Base-by-base conservation (phyloP, 1,140 invertebrate species). In the Physella acuta region DNA sequence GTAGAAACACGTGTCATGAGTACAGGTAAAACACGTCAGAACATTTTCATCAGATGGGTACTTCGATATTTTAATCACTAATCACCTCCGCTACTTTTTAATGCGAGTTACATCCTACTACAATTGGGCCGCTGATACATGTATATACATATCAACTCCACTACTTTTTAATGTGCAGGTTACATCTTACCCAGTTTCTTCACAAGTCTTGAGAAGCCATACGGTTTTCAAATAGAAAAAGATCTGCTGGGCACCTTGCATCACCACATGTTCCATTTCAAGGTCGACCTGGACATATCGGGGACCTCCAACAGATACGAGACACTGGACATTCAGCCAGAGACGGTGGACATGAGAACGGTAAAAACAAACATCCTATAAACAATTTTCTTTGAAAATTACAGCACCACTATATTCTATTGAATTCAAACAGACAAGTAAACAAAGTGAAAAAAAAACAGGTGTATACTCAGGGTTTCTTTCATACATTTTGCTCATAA, bases 251-350 rank as follows among this genome's bases (percentile, higher is more conserved):
- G 72, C 26, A 74, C 68, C 34, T 56, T 81, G 8, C 79, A 81
- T 64, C 72, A 77, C 24, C 79, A 81, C 68, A 64, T 79, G 44
- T 75, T 80, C 52, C 59, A 78, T 68, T 81, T 76, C 64, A 79
- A 79, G 53, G 76, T 74, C 4, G 77, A 78, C 65, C 33, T 79
- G 1, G 78, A 79, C 64, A 68, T 79, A 33, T 24, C 65, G 28
- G 77, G 74, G 16, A 63, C 63, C 4, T 53, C 34, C 8, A 80
- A 80, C 61, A 68, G 73, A 20, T 73, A 76, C 30, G 76, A 78
- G 66, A 74, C 76, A 4, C 64, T 79, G 34, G 75, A 76, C 51
- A 76, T 81, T 52, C 39, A 20, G 1, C 36, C 68, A 2, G 68
- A 73, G 28, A 31, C 63, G 4, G 69, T 71, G 2, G 34, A 0